A percentile compares a stretch with the other conserved stretches of the same genome.
These are phyloP conservation scores for Caracal caracal DNA, from an alignment of 2,113 vertebrate species.

Conservation along the genomic window DNA sequence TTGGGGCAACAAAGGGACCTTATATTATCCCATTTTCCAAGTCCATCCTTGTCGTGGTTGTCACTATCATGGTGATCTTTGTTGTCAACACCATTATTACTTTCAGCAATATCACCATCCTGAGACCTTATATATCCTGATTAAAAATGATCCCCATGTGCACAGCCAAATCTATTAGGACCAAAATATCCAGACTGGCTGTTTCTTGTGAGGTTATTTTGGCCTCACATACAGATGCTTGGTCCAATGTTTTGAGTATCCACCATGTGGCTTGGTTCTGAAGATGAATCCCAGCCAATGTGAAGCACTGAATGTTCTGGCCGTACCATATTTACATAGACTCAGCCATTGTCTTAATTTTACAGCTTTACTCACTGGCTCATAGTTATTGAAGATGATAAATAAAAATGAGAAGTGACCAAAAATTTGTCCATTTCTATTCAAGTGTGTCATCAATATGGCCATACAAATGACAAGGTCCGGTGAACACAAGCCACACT, in stretches of 20 bases:
- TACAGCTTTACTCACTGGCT: background rate
- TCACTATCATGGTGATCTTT: background rate
- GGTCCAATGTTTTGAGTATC: slow-evolving; percentile 21
- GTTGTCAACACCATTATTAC: background rate
- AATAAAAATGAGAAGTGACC: slow-evolving; percentile 19
- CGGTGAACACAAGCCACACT: background rate
- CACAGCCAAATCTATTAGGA: background rate
- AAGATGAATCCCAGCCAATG: background rate
- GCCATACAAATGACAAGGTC: background rate
- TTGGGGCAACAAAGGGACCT: background rate
- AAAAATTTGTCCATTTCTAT: background rate
- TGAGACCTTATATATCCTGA: background rate
- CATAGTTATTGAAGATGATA: background rate
- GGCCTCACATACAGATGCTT: background rate
- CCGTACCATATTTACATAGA: background rate
- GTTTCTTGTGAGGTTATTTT: slow-evolving; percentile 42
- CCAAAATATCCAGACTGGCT: background rate
- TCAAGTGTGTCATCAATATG: background rate
- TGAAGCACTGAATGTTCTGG: background rate
- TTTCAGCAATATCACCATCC: background rate
- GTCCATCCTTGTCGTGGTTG: background rate
- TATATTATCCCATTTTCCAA: background rate
- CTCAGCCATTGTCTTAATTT: slow-evolving; percentile 11
- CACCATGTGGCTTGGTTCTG: slow-evolving; percentile 33
- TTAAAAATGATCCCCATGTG: background rate